Percentiles rank a stretch among this genome's conserved stretches.
These are phyloP conservation scores for Ptychobarbus kaznakovi DNA, from an alignment of 2,797 vertebrate species.

Conservation along the genomic window DNA sequence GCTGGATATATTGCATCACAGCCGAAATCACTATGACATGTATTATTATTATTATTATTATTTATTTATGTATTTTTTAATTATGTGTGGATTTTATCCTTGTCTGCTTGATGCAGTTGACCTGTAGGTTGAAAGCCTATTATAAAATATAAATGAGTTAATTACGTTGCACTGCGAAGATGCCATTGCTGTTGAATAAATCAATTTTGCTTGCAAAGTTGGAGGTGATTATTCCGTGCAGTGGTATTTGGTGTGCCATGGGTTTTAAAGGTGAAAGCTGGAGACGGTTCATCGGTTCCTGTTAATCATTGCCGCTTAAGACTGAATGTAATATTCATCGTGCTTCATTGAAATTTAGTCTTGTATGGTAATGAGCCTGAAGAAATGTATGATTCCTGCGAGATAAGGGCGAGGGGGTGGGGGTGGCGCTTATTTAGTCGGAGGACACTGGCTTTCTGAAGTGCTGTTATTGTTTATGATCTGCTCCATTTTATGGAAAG, in stretches of 20 bases:
- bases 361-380: conserved; percentile 75
- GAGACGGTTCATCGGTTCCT: conserved; percentile 78
- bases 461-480: conserved; percentile 96
- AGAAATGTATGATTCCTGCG: conserved; percentile 73
- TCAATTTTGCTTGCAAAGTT: conserved; percentile 76
- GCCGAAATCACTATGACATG: conserved; percentile 8
- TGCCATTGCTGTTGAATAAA: conserved; percentile 73
- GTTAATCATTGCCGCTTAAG: conserved; percentile 81
- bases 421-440: conserved; percentile 70
- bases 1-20: background rate
- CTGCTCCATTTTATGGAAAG: conserved; percentile 96
- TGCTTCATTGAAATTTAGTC: conserved; percentile 73
- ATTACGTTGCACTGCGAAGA: conserved; percentile 70
- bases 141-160: conserved; percentile 77
- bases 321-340: conserved; percentile 75
- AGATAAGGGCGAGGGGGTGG: conserved; percentile 66
- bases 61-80: conserved; percentile 39
- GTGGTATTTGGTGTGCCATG: conserved; percentile 79
- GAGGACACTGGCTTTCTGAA: conserved; percentile 81
- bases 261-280: conserved; percentile 80
- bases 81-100: conserved; percentile 53
- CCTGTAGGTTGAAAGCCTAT: conserved; percentile 74
- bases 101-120: conserved; percentile 72
- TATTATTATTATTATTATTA: conserved; percentile 40
- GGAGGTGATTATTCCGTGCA: conserved; percentile 77